Conservation (phyloP, 2,888 invertebrate genomes). For the Lycophotia porphyrea region DNA sequence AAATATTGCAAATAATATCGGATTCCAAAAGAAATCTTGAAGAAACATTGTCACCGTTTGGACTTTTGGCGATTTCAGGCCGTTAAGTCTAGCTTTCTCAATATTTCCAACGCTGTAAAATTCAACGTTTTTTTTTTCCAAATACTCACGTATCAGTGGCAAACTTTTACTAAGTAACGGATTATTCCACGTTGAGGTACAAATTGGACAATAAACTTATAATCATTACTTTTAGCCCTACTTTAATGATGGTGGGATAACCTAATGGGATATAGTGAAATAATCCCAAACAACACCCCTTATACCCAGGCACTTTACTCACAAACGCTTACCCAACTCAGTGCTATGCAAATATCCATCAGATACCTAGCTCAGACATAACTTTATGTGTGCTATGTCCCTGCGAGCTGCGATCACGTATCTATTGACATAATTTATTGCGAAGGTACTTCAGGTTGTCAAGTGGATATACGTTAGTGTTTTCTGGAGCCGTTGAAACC, state of each 20-base stretch:
- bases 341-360: constrained; percentile 67
- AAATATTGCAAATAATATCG: not conserved
- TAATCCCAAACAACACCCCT: constrained; percentile 24
- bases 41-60: not conserved
- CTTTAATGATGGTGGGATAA: not conserved
- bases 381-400: constrained; percentile 55
- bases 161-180: not conserved
- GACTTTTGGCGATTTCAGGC: not conserved
- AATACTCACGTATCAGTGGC: not conserved
- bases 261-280: not conserved
- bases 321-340: constrained; percentile 60
- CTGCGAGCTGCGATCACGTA: constrained; percentile 56
- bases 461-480: constrained; percentile 53
- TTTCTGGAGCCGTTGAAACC: constrained; percentile 37
- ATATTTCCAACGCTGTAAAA: not conserved
- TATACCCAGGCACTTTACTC: constrained; percentile 28
- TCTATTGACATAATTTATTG: constrained; percentile 55
- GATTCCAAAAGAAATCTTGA: not conserved
- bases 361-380: constrained; percentile 56
- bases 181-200: not conserved
- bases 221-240: not conserved
- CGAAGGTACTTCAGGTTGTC: constrained; percentile 36
- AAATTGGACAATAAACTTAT: not conserved
- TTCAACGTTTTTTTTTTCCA: not conserved
- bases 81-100: not conserved